phyloP scores from a whole-genome alignment of 2,113 vertebrate species.

The Osmerus eperlanus region DNA sequence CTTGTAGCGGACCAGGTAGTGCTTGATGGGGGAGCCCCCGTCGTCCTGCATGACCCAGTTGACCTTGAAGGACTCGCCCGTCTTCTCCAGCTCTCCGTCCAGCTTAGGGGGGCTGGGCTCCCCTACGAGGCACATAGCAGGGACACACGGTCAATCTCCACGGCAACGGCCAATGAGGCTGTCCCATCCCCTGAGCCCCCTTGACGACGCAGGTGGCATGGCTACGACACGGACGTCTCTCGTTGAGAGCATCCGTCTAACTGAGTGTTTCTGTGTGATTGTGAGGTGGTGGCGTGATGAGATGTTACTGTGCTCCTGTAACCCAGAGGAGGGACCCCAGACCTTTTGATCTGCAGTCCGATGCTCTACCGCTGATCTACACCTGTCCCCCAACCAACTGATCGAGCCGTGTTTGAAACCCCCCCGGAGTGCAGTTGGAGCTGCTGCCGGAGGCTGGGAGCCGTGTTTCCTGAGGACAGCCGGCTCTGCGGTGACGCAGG shows the following conservation, averaged over 20 bases:
- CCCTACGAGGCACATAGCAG: slow-evolving; percentile 74
- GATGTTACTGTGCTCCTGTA: too few relatives aligned
- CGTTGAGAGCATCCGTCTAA: not conserved
- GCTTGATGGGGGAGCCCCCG: slow-evolving; percentile 91
- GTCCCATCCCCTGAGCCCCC: not conserved
- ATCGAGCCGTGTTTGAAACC: too few relatives aligned
- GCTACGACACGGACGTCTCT: not conserved
- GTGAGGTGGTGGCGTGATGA: too few relatives aligned
- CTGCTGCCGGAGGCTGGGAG: too few relatives aligned
- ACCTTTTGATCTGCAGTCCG: too few relatives aligned
- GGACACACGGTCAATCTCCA: slow-evolving; percentile 6
- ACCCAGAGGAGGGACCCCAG: too few relatives aligned
- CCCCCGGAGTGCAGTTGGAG: too few relatives aligned
- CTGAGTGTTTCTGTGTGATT: too few relatives aligned
- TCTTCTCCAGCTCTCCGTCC: slow-evolving; percentile 78
- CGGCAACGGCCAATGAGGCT: not conserved
- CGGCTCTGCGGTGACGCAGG: too few relatives aligned
- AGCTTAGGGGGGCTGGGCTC: slow-evolving; percentile 94
- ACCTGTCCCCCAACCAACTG: too few relatives aligned
- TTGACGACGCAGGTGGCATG: not conserved
- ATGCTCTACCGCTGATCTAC: too few relatives aligned
- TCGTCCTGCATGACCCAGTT: slow-evolving; percentile 95
- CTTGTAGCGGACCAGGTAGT: slow-evolving; percentile 93
- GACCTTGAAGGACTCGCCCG: slow-evolving; percentile 85
- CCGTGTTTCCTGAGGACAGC: too few relatives aligned